Evolutionary conservation across 2,113 vertebrate genomes (phyloP), one percentile per base, ranked within the genome.

Genomic region (Xiphias gladius): DNA sequence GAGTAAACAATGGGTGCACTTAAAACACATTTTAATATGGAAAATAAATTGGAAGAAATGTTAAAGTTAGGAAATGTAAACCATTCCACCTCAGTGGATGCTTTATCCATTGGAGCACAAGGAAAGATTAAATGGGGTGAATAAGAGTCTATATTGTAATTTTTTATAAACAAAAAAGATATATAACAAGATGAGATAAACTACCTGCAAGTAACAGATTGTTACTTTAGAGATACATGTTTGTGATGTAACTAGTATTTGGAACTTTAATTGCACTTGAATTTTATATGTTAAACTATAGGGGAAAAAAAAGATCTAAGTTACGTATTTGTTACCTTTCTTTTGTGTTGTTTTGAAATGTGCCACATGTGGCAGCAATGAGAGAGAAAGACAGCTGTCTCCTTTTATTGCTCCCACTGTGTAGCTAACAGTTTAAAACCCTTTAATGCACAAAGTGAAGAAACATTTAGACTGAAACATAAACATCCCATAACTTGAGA

Each of bases 221-320:
- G 93, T 94, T 94, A 84, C 94, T 86, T 91, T 90, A 94, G 91
- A 92, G 88, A 92, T 89, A 93, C 88, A 91, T 94, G 89, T 94
- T 85, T 92, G 93, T 94, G 89, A 91, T 94, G 92, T 95, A 93
- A 94, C 89, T 95, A 94, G 94, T 96, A 95, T 95, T 95, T 95
- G 94, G 94, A 95, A 94, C 89, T 93, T 96, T 93, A 93, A 95
- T 96, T 96, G 95, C 95, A 96, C 95, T 96, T 96, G 93, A 96
- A 94, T 94, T 95, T 95, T 94, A 89, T 95, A 94, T 94, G 95
- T 93, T 93, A 91, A 93, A 92, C 90, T 93, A 88, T 94, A 93
- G 88, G 86, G 32, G 77, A 72, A 68, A 66, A 85, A 85, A 92
- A 86, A 84, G 70, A 87, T 86, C 79, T 79, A 82, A 76, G 85